Percentiles rank a stretch among this genome's conserved stretches.
These are phyloP conservation scores for Nomada lathburiana DNA, from an alignment of 2,888 invertebrate species.

Conservation along the genomic window DNA sequence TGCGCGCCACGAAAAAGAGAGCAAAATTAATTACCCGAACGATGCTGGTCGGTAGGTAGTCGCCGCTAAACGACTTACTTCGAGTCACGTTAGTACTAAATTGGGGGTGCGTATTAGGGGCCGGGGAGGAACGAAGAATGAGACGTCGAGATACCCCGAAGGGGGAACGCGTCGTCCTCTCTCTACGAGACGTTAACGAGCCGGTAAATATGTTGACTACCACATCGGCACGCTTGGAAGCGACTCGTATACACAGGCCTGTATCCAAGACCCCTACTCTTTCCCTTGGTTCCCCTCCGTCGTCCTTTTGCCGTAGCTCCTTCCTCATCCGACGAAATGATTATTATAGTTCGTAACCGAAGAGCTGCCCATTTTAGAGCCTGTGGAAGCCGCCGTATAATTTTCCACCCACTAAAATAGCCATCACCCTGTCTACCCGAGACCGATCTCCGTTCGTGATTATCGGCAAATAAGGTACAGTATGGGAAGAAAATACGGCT, in stretches of 20 bases:
- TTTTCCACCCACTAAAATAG: constrained; percentile 85
- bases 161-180: constrained; percentile 62
- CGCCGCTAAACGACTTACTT: constrained; percentile 55
- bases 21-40: constrained; percentile 53
- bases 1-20: constrained; percentile 29
- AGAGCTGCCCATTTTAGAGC: constrained; percentile 84
- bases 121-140: constrained; percentile 57
- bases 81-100: constrained; percentile 60
- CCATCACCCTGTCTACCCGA: constrained; percentile 79
- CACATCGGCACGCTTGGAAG: constrained; percentile 74
- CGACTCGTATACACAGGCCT: constrained; percentile 51
- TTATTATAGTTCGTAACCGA: constrained; percentile 84
- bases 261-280: constrained; percentile 39
- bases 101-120: constrained; percentile 62
- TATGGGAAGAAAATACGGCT: constrained; percentile 72
- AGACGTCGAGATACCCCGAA: constrained; percentile 55
- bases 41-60: constrained; percentile 5
- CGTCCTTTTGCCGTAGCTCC: constrained; percentile 48
- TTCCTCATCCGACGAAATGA: constrained; percentile 81
- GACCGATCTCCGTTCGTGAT: constrained; percentile 80
- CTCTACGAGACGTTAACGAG: constrained; percentile 83
- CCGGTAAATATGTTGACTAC: constrained; percentile 84
- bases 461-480: constrained; percentile 84
- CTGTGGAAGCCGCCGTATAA: constrained; percentile 84
- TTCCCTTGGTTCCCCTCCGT: constrained; percentile 14